These are phyloP conservation scores for Meiosimyza decipiens DNA, from an alignment of 2,888 invertebrate species.

Conservation along the genomic window DNA sequence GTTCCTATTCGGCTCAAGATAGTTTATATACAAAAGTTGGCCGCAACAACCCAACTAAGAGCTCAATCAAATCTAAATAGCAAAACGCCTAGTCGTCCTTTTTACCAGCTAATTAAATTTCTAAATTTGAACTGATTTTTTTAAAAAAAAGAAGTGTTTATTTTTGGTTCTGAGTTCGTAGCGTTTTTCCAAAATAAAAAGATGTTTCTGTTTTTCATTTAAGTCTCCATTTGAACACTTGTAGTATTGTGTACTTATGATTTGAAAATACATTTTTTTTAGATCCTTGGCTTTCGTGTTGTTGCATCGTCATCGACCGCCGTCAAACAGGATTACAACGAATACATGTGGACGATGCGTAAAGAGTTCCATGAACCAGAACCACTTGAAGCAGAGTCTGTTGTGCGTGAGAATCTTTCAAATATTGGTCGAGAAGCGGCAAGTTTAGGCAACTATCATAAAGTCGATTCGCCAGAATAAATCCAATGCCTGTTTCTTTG, in stretches of 20 bases:
- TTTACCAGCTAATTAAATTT: too few relatives aligned
- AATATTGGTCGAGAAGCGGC: slow-evolving; percentile 72
- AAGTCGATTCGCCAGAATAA: slow-evolving; percentile 67
- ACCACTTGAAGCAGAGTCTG: slow-evolving; percentile 70
- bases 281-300: slow-evolving; percentile 88
- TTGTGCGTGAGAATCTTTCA: slow-evolving; percentile 73
- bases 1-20: too few relatives aligned
- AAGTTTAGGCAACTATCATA: slow-evolving; percentile 64
- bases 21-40: too few relatives aligned
- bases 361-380: slow-evolving; percentile 83
- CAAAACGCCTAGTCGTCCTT: too few relatives aligned
- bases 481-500: slow-evolving; percentile 28
- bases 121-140: too few relatives aligned
- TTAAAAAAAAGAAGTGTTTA: too few relatives aligned
- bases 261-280: slow-evolving; percentile 29
- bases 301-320: slow-evolving; percentile 88
- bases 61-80: too few relatives aligned
- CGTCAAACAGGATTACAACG: slow-evolving; percentile 88
- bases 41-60: too few relatives aligned
- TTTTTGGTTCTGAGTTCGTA: too few relatives aligned
- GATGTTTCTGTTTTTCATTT: too few relatives aligned
- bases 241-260: not conserved
- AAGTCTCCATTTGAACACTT: too few relatives aligned
- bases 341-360: slow-evolving; percentile 95
- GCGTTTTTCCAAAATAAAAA: too few relatives aligned